Evolutionary conservation across 2,888 invertebrate species (phyloP), one percentile per base, ranked within the genome.

Genomic region (Antheraea yamamai): DNA sequence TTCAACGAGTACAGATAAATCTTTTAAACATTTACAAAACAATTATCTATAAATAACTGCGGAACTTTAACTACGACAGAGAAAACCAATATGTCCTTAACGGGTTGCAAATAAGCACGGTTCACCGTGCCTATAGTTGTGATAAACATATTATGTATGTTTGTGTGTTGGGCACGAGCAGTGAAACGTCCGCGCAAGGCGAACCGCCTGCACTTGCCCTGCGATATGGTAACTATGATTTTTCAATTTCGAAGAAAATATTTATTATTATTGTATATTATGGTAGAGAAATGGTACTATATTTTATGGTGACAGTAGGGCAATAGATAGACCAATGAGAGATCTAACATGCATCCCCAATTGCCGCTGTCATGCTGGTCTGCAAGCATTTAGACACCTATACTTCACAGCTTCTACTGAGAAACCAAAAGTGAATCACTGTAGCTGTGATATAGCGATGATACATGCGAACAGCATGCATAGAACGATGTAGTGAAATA

Each of bases 171-270:
- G 76, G 85, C 82, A 78, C 81, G 87, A 83, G 84, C 87, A 84
- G 87, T 83, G 88, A 88, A 89, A 90, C 87, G 89, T 84, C 88
- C 87, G 84, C 79, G 86, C 92, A 92, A 93, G 92, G 93, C 86
- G 84, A 92, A 91, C 92, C 80, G 86, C 92, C 82, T 89, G 88
- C 87, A 84, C 87, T 87, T 84, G 89, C 86, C 86, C 79, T 79
- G 79, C 73, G 77, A 78, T 88, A 84, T 81, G 83, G 85, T 85
- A 83, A 78, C 87, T 75, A 87, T 77, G 71, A 51, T 23, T 77
- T 74, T 66, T 4, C 12, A 1, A 26, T 26, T 64, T 26, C 26
- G 23, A 23, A 64, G 8, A 64, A 64, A 14, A 64, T 14, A 52
- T 52, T 16, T 51, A 2, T 14, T 8, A 51, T 14, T 51, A 51